Base-by-base conservation (phyloP, 2,888 invertebrate genomes). In the Hydroisotoma schaefferi region DNA sequence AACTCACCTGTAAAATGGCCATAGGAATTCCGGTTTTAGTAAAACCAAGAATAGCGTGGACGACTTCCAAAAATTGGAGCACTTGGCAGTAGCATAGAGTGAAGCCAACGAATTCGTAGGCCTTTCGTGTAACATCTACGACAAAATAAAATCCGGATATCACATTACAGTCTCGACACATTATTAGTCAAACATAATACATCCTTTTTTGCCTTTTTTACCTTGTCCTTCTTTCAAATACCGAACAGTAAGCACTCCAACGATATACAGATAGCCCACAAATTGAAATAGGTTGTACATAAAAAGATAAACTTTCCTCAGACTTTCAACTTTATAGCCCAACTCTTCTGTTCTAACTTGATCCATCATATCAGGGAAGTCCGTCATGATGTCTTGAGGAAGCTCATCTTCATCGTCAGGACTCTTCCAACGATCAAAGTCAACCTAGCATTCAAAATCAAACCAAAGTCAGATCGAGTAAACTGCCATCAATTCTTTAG, bases 211-310 rank as follows among this genome's bases (percentile, higher is more conserved):
- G 33, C 15, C 33, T 33, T 33, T 33, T 33, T 5, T 40, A 84
- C 84, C 81, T 75, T 82, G 78, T 1, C 90, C 92, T 73, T 90
- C 83, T 68, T 85, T 85, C 6, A 84, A 81, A 75, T 87, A 91
- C 47, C 87, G 80, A n/a, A 90, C 82, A 0, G 80, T 80, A 78
- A 94, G 84, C 2, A 90, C 87, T 1, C 81, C 75, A 22, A 90
- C 76, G 3, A 94, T 81, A 74, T 90, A 94, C 52, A 84, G 79
- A 76, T 85, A 94, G 2, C 92, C 92, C 59, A 92, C 82, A 75
- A 89, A 90, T 83, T 94, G 94, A 76, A 87, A 87, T 69, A 94
- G 78, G 77, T 94, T 95, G 80, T 94, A 95, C 56, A 92, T 78
- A 48, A 89, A 82, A 63, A 95, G 79, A 77, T 94, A 95, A 0